phyloP scores from a whole-genome alignment of 2,113 vertebrate genomes.

The Cinclus mexicanus region DNA sequence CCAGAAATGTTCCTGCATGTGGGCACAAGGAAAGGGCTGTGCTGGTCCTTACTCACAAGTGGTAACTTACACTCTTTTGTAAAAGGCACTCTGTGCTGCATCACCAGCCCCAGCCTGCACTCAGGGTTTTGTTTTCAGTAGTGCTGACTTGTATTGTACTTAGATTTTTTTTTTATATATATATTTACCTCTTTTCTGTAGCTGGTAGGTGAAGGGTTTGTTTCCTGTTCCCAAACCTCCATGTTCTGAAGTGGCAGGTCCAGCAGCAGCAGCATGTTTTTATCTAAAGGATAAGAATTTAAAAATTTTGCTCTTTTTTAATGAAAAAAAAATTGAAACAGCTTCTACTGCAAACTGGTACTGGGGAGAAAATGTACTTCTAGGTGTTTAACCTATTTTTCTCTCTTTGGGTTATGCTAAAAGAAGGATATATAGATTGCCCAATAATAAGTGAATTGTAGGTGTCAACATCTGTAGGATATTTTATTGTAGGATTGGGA shows the following conservation, averaged over 20 bases:
- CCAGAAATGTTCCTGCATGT: slow-evolving; percentile 1
- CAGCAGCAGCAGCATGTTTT: background rate
- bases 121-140: background rate
- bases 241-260: background rate
- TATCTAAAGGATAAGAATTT: background rate
- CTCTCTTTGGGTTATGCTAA: background rate
- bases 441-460: background rate
- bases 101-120: background rate
- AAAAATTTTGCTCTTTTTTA: background rate
- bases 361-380: background rate
- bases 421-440: background rate
- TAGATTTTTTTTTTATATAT: too few species aligned
- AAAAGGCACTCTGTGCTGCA: background rate
- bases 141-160: background rate
- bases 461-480: background rate
- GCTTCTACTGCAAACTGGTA: background rate
- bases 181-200: background rate
- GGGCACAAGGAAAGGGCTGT: background rate
- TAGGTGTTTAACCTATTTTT: background rate
- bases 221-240: background rate
- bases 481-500: background rate
- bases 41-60: background rate
- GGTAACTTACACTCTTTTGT: background rate
- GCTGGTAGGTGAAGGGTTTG: background rate
- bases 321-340: background rate